Evolutionary conservation across 2,888 invertebrate species (phyloP).

Genomic region (Holacanthella duospinosa): DNA sequence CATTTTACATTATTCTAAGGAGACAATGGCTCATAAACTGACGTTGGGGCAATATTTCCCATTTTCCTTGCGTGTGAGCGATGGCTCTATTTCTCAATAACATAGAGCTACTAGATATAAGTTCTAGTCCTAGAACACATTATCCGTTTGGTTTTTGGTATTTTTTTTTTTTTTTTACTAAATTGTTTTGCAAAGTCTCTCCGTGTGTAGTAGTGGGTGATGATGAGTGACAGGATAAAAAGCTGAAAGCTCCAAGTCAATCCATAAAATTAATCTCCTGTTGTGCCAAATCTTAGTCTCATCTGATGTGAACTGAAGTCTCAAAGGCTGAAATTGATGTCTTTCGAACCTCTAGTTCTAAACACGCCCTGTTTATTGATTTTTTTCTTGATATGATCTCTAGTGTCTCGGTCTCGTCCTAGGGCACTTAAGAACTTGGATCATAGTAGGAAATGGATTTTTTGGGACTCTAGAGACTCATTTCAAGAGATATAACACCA

Average conservation of each 20-base stretch:
- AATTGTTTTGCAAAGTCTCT: no score
- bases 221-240: neutral
- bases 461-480: neutral
- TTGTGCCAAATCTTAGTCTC: neutral
- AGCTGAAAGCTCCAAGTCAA: neutral
- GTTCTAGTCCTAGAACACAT: neutral
- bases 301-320: no score
- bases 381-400: no score
- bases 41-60: neutral
- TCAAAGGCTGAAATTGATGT: neutral
- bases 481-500: no score
- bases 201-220: no score
- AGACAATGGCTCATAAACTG: neutral
- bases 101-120: no score
- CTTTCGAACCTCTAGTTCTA: neutral
- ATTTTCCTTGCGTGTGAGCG: neutral
- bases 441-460: no score
- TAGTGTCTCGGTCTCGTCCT: no score
- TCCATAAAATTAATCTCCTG: neutral
- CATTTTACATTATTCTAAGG: neutral
- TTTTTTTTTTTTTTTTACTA: neutral
- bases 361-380: neutral
- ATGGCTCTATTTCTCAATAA: neutral
- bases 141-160: neutral
- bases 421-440: no score